phyloP scores from a whole-genome alignment of 2,113 vertebrate species.

The Zosterops hypoxanthus region DNA sequence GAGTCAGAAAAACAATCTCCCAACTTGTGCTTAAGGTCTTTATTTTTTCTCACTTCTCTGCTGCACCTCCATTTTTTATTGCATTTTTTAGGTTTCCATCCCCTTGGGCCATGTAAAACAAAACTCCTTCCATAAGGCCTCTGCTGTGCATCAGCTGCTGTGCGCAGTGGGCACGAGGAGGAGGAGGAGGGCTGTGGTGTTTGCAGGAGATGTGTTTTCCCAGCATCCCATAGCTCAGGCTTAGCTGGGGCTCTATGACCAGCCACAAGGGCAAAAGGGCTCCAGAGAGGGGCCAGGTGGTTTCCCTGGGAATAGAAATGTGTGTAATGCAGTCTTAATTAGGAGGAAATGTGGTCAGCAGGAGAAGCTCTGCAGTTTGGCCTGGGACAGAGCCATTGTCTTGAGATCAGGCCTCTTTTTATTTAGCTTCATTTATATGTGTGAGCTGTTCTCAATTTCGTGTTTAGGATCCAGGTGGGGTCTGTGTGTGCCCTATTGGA shows the following conservation, averaged over 20 bases:
- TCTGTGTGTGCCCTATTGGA: background rate
- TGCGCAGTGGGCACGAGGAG: fast-evolving
- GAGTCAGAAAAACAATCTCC: background rate
- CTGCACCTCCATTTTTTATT: background rate
- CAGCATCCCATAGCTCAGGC: background rate
- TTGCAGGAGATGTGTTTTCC: background rate
- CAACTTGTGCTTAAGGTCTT: background rate
- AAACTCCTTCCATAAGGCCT: background rate
- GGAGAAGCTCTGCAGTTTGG: background rate
- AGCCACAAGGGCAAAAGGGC: background rate
- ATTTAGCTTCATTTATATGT: background rate
- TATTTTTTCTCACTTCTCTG: background rate
- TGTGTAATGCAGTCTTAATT: background rate
- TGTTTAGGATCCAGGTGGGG: background rate
- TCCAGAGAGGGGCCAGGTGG: background rate
- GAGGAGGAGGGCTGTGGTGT: background rate
- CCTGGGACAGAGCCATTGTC: background rate
- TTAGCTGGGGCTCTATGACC: background rate
- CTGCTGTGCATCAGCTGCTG: background rate
- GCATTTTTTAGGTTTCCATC: background rate
- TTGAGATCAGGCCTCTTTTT: background rate
- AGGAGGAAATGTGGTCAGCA: background rate
- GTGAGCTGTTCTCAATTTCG: fast-evolving
- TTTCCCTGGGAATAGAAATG: background rate
- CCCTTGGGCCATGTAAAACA: background rate